These are phyloP conservation scores for Tethea ocularis DNA, from an alignment of 2,888 invertebrate species.

Conservation along the genomic window DNA sequence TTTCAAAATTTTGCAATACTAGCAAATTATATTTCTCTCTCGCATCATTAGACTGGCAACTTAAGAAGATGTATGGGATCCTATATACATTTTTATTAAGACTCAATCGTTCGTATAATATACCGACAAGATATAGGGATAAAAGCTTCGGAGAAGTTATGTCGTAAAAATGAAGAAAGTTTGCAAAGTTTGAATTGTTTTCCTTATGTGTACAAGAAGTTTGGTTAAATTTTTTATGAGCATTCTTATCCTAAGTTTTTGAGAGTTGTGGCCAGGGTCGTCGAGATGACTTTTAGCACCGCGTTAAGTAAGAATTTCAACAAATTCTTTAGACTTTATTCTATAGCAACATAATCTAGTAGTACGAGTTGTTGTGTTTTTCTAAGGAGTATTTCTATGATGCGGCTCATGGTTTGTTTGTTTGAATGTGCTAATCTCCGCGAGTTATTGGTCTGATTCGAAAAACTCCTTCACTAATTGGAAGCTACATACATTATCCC, in stretches of 20 bases:
- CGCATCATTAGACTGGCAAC: not conserved
- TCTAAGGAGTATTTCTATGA: no score
- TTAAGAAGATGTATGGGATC: not conserved
- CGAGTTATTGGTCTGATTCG: no score
- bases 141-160: not conserved
- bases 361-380: no score
- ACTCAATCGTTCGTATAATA: constrained; percentile 3
- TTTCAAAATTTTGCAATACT: not conserved
- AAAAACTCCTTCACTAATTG: no score
- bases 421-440: no score
- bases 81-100: not conserved
- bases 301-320: not conserved
- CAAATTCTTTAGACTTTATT: no score
- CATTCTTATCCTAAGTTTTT: constrained; percentile 1
- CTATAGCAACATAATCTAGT: no score
- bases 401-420: no score
- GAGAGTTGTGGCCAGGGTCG: not conserved
- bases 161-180: constrained; percentile 5
- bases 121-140: constrained; percentile 1
- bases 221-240: not conserved
- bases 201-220: constrained; percentile 6
- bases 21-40: not conserved
- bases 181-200: constrained; percentile 4
- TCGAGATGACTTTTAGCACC: not conserved
- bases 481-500: no score